A percentile compares a stretch with the other conserved stretches of the same genome.
Evolutionary conservation across 2,888 invertebrate genomes (phyloP).

Genomic region (Latheticus oryzae): DNA sequence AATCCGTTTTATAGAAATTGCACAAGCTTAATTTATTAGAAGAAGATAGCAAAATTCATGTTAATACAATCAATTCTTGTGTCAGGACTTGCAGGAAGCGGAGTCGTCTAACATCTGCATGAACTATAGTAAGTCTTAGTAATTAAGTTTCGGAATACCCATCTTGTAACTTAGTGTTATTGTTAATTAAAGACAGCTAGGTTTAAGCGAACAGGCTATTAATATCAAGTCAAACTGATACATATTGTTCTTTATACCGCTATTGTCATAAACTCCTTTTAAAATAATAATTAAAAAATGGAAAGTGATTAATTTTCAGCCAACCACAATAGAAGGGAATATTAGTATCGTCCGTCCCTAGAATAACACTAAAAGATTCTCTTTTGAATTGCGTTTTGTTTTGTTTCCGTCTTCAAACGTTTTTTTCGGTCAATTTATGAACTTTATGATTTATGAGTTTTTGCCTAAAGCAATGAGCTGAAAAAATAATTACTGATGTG

Average conservation of each 20-base stretch:
- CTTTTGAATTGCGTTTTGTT: conserved; percentile 35
- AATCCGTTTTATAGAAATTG: conserved; percentile 57
- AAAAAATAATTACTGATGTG: conserved; percentile 17
- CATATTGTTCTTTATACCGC: conserved; percentile 42
- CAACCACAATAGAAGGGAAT: conserved; percentile 39
- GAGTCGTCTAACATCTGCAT: conserved; percentile 10
- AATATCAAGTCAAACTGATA: conserved; percentile 47
- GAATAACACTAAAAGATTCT: conserved; percentile 44
- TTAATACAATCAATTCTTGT: too few relatives aligned
- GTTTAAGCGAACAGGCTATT: conserved; percentile 43
- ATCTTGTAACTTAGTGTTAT: conserved; percentile 51
- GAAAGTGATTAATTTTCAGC: background rate
- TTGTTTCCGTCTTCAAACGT: conserved; percentile 38
- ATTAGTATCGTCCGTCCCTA: conserved; percentile 40
- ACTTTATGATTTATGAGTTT: conserved; percentile 30
- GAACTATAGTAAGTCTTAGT: conserved; percentile 23
- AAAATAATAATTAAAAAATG: background rate
- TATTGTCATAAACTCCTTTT: conserved; percentile 7
- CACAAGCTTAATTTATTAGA: conserved; percentile 37
- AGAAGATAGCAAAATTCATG: too few relatives aligned
- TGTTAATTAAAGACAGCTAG: conserved; percentile 53
- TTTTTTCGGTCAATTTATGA: conserved; percentile 36
- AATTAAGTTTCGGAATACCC: conserved; percentile 47
- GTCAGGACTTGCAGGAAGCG: conserved; percentile 16
- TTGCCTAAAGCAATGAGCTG: conserved; percentile 24